Conservation (phyloP, 2,797 vertebrate genomes). For the Dermochelys coriacea region DNA sequence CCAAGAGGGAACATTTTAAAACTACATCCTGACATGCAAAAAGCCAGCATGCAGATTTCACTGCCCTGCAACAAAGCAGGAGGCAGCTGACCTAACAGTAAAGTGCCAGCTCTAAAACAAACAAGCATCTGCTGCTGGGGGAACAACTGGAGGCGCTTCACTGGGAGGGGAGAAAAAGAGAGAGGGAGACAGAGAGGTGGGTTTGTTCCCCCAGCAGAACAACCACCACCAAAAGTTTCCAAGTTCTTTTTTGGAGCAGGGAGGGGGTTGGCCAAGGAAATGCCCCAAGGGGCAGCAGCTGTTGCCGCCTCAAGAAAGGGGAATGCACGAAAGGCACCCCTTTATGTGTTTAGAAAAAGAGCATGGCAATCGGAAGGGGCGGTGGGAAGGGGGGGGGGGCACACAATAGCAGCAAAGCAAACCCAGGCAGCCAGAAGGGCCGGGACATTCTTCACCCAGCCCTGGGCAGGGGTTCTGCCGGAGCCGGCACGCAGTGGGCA, state of each 20-base stretch:
- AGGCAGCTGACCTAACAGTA: constrained; percentile 40
- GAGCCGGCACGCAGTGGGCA: too few relatives aligned
- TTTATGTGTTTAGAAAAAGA: too few relatives aligned
- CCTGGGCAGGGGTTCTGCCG: too few relatives aligned
- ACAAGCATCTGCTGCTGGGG: not conserved
- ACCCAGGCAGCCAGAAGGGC: not conserved
- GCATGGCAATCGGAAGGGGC: not conserved
- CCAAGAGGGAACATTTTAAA: not conserved
- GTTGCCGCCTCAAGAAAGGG: not conserved
- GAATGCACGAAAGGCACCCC: not conserved
- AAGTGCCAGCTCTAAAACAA: constrained; percentile 22
- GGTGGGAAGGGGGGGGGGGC: not conserved
- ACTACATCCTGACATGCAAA: fast-evolving
- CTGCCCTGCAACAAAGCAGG: not conserved
- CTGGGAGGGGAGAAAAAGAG: not conserved
- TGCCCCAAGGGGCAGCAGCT: too few relatives aligned
- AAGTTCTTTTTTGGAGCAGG: not conserved
- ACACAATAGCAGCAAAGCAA: too few relatives aligned
- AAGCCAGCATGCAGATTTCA: constrained; percentile 9
- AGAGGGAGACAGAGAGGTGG: not conserved
- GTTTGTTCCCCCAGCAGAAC: not conserved
- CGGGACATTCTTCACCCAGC: not conserved
- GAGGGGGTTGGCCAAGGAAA: not conserved
- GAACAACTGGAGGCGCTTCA: not conserved
- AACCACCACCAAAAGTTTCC: not conserved